phyloP scores from a whole-genome alignment of 2,888 invertebrate genomes.

The Odontocolon sp. region DNA sequence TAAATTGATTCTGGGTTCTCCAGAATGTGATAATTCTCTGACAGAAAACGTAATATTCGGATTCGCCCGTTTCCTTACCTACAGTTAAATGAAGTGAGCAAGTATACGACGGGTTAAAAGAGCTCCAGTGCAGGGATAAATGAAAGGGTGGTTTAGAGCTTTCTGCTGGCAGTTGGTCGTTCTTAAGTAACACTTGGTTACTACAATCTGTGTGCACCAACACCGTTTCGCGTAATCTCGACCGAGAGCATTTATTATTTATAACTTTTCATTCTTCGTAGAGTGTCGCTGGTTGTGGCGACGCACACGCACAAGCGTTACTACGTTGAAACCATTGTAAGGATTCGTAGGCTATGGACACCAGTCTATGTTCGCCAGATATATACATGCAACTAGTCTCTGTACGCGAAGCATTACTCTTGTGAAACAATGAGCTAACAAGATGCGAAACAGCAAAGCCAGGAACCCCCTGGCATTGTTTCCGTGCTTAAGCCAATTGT shows the following conservation, averaged over 20 bases:
- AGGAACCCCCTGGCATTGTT: constrained; percentile 43
- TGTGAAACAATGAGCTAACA: constrained; percentile 58
- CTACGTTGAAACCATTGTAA: constrained; percentile 48
- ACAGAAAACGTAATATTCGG: too few relatives aligned
- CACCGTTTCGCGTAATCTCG: not conserved
- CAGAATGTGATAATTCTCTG: too few relatives aligned
- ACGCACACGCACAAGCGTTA: constrained; percentile 12
- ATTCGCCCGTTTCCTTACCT: too few relatives aligned
- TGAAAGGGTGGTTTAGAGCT: not conserved
- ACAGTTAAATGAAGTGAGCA: too few relatives aligned
- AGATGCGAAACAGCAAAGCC: constrained; percentile 56
- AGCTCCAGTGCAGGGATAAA: too few relatives aligned
- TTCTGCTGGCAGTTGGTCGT: not conserved
- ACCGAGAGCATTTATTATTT: constrained; percentile 55
- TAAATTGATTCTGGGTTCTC: too few relatives aligned
- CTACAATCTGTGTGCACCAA: not conserved
- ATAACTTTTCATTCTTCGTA: constrained; percentile 53
- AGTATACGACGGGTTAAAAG: too few relatives aligned
- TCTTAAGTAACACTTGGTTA: not conserved
- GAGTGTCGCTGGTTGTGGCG: constrained; percentile 38
- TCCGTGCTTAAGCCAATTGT: constrained; percentile 48
- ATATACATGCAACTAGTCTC: constrained; percentile 5
- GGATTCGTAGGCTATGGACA: constrained; percentile 8
- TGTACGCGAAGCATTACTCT: constrained; percentile 52
- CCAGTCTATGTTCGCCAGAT: not conserved